phyloP scores from a whole-genome alignment of 2,888 invertebrate genomes.

The Philaethria dido region DNA sequence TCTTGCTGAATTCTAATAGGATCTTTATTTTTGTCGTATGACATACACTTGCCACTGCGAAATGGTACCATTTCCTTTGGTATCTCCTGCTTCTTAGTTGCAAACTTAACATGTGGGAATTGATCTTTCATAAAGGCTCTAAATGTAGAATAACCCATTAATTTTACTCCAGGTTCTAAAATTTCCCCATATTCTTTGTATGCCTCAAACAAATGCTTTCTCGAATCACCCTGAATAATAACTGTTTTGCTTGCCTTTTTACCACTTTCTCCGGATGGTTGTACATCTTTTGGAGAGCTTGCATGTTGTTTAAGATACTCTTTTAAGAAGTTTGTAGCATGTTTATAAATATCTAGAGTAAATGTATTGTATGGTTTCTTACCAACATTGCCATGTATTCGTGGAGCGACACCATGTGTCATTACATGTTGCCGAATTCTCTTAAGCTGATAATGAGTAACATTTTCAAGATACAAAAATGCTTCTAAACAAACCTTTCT shows the following conservation, averaged over 20 bases:
- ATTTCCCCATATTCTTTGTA: constrained; percentile 89
- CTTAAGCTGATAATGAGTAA: constrained; percentile 91
- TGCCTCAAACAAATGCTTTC: constrained; percentile 89
- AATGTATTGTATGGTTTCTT: constrained; percentile 92
- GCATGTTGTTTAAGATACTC: constrained; percentile 88
- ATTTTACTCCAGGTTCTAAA: constrained; percentile 87
- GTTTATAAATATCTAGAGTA: constrained; percentile 90
- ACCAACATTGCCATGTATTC: constrained; percentile 91
- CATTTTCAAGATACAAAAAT: constrained; percentile 90
- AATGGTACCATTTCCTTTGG: constrained; percentile 79
- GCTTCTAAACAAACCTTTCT: constrained; percentile 90
- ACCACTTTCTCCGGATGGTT: constrained; percentile 70
- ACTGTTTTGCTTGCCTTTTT: constrained; percentile 81
- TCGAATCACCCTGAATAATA: constrained; percentile 79
- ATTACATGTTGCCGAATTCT: constrained; percentile 90
- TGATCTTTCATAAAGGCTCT: constrained; percentile 92
- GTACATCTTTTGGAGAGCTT: constrained; percentile 79
- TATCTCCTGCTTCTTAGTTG: constrained; percentile 82
- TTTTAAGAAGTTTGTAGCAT: constrained; percentile 90
- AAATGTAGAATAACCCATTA: constrained; percentile 92
- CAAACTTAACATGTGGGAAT: constrained; percentile 90
- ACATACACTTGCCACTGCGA: constrained; percentile 82
- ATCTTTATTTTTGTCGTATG: constrained; percentile 80
- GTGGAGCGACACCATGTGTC: constrained; percentile 90
- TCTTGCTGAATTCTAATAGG: constrained; percentile 78